A percentile compares a stretch with the other conserved stretches of the same genome.
Conservation (phyloP, 2,888 invertebrate species). For the Pterobdella sp. region DNA sequence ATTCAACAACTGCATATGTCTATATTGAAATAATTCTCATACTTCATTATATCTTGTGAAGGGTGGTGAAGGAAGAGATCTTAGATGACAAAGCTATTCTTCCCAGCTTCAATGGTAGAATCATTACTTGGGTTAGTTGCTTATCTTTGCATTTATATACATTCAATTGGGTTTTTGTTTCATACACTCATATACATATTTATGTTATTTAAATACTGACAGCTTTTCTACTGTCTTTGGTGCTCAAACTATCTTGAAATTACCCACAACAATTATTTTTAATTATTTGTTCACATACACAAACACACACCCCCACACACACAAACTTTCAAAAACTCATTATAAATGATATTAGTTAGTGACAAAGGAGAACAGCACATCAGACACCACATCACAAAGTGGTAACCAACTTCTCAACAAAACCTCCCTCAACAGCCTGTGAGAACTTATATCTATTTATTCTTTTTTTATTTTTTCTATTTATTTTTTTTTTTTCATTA, state of each 20-base stretch:
- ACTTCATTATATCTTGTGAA: not conserved
- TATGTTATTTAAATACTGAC: too few relatives aligned
- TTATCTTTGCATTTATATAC: not conserved
- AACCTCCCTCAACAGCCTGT: slow-evolving; percentile 4
- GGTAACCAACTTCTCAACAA: not conserved
- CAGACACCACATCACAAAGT: slow-evolving; percentile 30
- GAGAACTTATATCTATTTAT: not conserved
- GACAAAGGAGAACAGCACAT: slow-evolving; percentile 28
- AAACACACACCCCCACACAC: too few relatives aligned
- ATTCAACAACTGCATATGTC: not conserved
- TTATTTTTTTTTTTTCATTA: not conserved
- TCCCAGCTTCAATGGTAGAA: slow-evolving; percentile 93
- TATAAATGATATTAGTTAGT: too few relatives aligned
- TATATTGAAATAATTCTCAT: not conserved
- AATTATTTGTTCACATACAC: too few relatives aligned
- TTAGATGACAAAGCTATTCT: slow-evolving; percentile 87
- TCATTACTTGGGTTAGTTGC: slow-evolving; percentile 74
- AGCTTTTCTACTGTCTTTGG: too few relatives aligned
- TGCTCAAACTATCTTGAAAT: too few relatives aligned
- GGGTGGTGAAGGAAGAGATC: slow-evolving; percentile 97
- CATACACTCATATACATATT: too few relatives aligned
- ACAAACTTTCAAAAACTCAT: too few relatives aligned
- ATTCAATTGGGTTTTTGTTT: too few relatives aligned
- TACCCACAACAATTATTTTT: too few relatives aligned
- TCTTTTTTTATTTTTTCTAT: not conserved